Percentiles rank a stretch among this genome's conserved stretches.
phyloP scores from a whole-genome alignment of 2,888 invertebrate genomes.

The Diloba caeruleocephala region DNA sequence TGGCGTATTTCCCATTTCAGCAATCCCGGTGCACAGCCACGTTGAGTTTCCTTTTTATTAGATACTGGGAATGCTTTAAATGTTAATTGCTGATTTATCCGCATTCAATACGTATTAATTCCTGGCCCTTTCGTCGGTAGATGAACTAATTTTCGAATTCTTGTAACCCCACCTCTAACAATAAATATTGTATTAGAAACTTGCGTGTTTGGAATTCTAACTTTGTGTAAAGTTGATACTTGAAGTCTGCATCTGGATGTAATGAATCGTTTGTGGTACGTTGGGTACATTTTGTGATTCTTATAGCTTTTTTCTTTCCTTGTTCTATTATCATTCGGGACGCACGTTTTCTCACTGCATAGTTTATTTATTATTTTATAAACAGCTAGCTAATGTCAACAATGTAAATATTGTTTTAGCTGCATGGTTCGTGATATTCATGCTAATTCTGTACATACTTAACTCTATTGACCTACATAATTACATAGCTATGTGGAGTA shows the following conservation, averaged over 20 bases:
- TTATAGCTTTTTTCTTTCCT: slow-evolving; percentile 6
- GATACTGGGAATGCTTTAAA: slow-evolving; percentile 60
- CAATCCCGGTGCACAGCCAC: slow-evolving; percentile 63
- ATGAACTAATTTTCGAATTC: slow-evolving; percentile 45
- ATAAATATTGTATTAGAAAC: slow-evolving; percentile 50
- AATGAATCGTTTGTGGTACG: slow-evolving; percentile 72
- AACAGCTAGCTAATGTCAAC: neutral
- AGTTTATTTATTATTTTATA: neutral
- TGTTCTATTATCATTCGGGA: slow-evolving; percentile 15
- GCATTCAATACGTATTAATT: slow-evolving; percentile 33
- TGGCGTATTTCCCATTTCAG: slow-evolving; percentile 88
- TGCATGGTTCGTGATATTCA: slow-evolving; percentile 9
- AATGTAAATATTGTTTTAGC: neutral
- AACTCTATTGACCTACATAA: no score
- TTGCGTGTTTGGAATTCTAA: slow-evolving; percentile 51
- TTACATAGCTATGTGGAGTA: no score
- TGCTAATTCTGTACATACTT: slow-evolving; percentile 14
- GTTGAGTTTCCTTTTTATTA: slow-evolving; percentile 76
- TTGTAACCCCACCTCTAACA: slow-evolving; percentile 48
- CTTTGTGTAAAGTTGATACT: slow-evolving; percentile 29
- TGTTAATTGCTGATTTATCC: slow-evolving; percentile 71
- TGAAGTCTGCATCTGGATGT: slow-evolving; percentile 59
- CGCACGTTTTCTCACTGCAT: slow-evolving; percentile 37
- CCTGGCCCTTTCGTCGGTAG: slow-evolving; percentile 30
- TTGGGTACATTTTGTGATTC: slow-evolving; percentile 86